A percentile compares a stretch with the other conserved stretches of the same genome.
These are phyloP conservation scores for Aptenodytes patagonicus DNA, from an alignment of 2,113 vertebrate species.

Conservation along the genomic window DNA sequence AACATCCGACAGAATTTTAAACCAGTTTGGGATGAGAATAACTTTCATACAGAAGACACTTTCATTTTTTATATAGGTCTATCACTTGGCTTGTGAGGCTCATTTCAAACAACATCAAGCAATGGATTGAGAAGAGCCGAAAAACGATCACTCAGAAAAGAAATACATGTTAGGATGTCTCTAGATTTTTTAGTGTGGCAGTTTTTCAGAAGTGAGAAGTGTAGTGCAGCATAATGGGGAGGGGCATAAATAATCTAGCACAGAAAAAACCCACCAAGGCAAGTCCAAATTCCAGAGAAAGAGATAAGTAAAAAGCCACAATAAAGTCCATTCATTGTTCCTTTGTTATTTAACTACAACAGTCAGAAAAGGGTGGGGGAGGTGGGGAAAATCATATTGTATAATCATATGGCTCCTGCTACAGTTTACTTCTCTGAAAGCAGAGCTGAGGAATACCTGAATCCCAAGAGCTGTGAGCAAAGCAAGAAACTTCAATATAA, in stretches of 20 bases:
- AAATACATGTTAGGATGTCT: not conserved
- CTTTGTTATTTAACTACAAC: not conserved
- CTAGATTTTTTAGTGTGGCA: not conserved
- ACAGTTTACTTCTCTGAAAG: not conserved
- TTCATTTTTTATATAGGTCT: not conserved
- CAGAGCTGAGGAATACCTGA: not conserved
- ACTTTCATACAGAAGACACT: not conserved
- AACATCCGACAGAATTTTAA: not conserved
- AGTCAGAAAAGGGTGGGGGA: not conserved
- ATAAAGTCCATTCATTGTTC: not conserved
- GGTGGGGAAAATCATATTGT: rapidly evolving
- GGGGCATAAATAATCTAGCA: not conserved
- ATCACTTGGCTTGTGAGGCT: not conserved
- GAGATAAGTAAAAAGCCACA: not conserved
- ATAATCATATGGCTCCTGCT: not conserved
- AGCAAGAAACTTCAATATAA: not conserved
- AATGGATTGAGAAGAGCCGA: not conserved
- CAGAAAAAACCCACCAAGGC: not conserved
- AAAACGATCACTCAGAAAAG: not conserved
- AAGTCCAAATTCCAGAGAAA: not conserved
- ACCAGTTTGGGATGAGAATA: not conserved
- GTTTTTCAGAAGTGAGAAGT: not conserved
- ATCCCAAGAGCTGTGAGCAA: not conserved
- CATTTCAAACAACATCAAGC: not conserved
- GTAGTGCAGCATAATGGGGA: not conserved